These are phyloP conservation scores for Euura saliciscinereae DNA, from an alignment of 1,140 invertebrate species.

Conservation along the genomic window DNA sequence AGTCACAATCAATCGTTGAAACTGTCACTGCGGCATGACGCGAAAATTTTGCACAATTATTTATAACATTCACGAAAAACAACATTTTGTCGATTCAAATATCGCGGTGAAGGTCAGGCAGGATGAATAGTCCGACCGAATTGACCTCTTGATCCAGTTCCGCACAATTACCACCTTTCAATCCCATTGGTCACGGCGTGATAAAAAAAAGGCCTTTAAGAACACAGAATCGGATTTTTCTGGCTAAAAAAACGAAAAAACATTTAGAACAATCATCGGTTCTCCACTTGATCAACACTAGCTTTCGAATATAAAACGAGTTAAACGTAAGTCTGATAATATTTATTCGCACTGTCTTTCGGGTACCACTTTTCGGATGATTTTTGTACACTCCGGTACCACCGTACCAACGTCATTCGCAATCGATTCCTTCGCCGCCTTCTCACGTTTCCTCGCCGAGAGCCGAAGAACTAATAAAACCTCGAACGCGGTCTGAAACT, in stretches of 20 bases:
- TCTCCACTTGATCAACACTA: too few species aligned
- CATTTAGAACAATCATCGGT: too few species aligned
- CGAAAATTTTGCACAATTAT: neutral
- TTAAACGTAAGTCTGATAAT: too few species aligned
- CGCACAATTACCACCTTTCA: neutral
- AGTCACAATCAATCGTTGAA: neutral
- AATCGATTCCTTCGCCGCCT: neutral
- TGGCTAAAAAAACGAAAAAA: too few species aligned
- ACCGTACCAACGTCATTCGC: neutral
- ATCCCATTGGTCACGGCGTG: neutral
- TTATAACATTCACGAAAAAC: neutral
- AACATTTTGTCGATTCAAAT: neutral
- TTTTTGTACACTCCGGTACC: neutral
- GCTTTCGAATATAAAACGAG: too few species aligned
- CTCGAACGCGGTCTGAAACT: constrained; percentile 51
- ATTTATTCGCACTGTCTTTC: too few species aligned
- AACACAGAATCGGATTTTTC: too few species aligned
- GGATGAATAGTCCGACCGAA: neutral
- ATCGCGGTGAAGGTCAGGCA: too few species aligned
- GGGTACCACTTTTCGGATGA: too few species aligned
- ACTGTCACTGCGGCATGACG: neutral
- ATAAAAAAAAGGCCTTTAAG: too few species aligned
- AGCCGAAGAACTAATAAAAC: constrained; percentile 58
- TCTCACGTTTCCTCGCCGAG: constrained; percentile 43
- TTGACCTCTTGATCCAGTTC: neutral